phyloP scores from a whole-genome alignment of 2,888 invertebrate genomes.

The Litoditis marina region DNA sequence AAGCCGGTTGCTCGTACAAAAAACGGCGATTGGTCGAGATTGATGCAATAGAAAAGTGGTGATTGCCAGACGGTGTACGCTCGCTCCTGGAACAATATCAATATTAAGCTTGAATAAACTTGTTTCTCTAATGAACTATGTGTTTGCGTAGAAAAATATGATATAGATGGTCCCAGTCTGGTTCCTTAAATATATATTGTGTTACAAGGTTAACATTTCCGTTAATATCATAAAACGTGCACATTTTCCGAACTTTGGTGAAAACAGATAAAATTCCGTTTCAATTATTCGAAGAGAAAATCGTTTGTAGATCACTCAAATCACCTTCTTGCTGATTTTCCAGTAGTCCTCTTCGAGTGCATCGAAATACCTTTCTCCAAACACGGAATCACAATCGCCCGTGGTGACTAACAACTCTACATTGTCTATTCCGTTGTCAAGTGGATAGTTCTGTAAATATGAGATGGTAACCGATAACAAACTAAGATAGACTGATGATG shows the following conservation, averaged over 20 bases:
- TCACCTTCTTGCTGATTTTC: slow-evolving; percentile 34
- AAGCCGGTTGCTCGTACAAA: slow-evolving; percentile 54
- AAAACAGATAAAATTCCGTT: not conserved
- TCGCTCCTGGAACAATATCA: slow-evolving; percentile 27
- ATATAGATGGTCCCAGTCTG: too few species aligned
- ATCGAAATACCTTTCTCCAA: slow-evolving; percentile 55
- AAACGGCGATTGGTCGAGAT: slow-evolving; percentile 54
- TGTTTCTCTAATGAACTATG: too few species aligned
- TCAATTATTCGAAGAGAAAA: not conserved
- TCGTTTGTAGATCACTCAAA: not conserved
- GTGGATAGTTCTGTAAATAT: slow-evolving; percentile 34
- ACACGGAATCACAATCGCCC: slow-evolving; percentile 54
- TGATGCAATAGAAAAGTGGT: slow-evolving; percentile 55
- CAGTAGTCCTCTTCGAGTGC: slow-evolving; percentile 56
- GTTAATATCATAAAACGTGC: too few species aligned
- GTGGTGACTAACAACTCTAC: slow-evolving; percentile 54
- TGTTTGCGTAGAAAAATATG: too few species aligned
- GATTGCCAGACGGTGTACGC: slow-evolving; percentile 54
- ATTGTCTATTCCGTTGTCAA: slow-evolving; percentile 35
- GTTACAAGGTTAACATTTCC: too few species aligned
- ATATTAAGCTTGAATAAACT: too few species aligned
- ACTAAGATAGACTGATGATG: too few species aligned
- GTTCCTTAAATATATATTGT: too few species aligned
- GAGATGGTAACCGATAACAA: not conserved
- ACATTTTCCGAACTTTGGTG: too few species aligned